Conservation (phyloP, 2,888 invertebrate species). For the Trachelus troglodyta region DNA sequence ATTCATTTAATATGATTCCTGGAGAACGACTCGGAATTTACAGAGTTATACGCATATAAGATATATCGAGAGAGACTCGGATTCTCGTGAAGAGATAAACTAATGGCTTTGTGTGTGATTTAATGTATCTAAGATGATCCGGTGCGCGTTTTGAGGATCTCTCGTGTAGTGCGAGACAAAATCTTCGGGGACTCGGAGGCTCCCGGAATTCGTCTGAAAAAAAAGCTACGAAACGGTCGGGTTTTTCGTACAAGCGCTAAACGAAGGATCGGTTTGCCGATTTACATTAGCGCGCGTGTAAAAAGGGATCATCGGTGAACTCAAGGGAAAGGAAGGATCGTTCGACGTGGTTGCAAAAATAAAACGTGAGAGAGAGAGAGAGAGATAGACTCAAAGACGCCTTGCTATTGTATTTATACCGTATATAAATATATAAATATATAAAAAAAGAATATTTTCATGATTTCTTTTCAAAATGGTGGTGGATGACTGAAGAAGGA, state of each 20-base stretch:
- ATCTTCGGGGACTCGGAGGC: neutral
- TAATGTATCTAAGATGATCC: neutral
- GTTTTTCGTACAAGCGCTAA: neutral
- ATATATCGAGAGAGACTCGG: neutral
- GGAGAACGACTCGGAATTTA: neutral
- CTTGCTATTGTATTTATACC: neutral
- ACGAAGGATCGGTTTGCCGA: conserved; percentile 16
- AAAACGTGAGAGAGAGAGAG: neutral
- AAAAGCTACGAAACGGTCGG: neutral
- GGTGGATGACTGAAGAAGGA: neutral
- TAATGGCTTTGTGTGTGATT: neutral
- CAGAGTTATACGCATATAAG: neutral
- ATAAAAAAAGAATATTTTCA: neutral
- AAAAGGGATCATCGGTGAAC: conserved; percentile 41
- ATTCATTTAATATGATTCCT: neutral
- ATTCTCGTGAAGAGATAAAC: neutral
- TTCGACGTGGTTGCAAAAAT: neutral
- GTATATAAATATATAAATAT: neutral
- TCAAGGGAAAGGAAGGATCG: conserved; percentile 17
- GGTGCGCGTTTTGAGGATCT: neutral
- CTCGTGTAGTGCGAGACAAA: neutral
- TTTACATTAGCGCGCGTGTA: conserved; percentile 58
- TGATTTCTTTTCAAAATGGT: neutral
- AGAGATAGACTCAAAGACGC: neutral
- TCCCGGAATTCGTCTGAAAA: neutral